Conservation (phyloP, 2,113 vertebrate species). For the Rhinolophus sinicus region DNA sequence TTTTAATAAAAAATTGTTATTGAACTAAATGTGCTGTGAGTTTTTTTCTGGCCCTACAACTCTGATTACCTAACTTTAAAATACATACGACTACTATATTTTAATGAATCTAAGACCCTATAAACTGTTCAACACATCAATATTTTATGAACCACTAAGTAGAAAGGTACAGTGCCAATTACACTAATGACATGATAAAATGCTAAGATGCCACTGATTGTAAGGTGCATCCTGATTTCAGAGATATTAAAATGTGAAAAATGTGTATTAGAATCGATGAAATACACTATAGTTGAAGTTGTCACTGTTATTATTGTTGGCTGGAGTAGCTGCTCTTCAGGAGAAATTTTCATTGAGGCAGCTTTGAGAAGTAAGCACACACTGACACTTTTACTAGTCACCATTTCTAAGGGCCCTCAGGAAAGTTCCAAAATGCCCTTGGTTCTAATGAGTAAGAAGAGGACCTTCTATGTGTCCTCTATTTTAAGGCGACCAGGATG, state of each 20-base stretch:
- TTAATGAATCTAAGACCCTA: not conserved
- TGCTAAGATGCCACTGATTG: not conserved
- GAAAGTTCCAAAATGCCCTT: not conserved
- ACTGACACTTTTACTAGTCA: not conserved
- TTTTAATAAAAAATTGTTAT: not conserved
- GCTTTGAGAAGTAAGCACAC: not conserved
- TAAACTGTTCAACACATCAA: not conserved
- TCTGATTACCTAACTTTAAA: not conserved
- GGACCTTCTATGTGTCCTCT: not conserved
- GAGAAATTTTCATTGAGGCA: not conserved
- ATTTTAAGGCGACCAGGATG: not conserved
- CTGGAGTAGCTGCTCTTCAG: not conserved
- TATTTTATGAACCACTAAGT: not conserved
- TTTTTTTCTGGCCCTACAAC: not conserved
- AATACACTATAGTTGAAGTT: not conserved
- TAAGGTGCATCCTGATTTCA: not conserved
- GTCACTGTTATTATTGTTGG: not conserved
- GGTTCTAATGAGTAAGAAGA: not conserved
- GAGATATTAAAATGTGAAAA: not conserved
- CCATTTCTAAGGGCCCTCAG: not conserved
- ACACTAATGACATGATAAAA: not conserved
- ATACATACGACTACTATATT: not conserved
- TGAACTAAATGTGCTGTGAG: not conserved
- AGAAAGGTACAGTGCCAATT: constrained; percentile 12
- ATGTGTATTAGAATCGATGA: not conserved